These are phyloP conservation scores for Apistogramma diplotaenia DNA, from an alignment of 2,113 vertebrate genomes.

Conservation along the genomic window DNA sequence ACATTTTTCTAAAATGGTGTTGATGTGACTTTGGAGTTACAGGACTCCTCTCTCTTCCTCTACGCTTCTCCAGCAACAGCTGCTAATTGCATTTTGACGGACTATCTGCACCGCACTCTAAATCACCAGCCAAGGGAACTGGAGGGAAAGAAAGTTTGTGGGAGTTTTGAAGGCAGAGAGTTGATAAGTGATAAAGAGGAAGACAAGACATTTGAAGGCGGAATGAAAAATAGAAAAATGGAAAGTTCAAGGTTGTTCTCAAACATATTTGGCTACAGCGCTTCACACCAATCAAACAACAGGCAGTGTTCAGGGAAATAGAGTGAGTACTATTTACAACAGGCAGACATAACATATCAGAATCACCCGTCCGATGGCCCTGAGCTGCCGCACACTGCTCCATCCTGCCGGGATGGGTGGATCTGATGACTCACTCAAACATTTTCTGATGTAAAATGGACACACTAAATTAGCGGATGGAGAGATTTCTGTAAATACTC, in stretches of 20 bases:
- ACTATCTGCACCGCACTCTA: slow-evolving; percentile 57
- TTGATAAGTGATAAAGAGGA: slow-evolving; percentile 25
- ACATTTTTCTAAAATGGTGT: background rate
- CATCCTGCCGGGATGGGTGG: slow-evolving; percentile 18
- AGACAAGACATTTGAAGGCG: background rate
- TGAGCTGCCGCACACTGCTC: background rate
- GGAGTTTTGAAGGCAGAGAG: slow-evolving; percentile 28
- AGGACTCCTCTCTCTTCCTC: slow-evolving; percentile 28
- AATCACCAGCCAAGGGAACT: slow-evolving; percentile 48
- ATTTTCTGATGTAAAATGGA: slow-evolving; percentile 8
- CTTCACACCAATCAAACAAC: background rate
- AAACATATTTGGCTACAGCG: background rate
- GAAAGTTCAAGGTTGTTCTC: background rate
- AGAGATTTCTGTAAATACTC: slow-evolving; percentile 23
- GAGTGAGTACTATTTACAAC: background rate
- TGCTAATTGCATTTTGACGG: slow-evolving; percentile 73
- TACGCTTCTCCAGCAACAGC: slow-evolving; percentile 35
- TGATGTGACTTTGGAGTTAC: slow-evolving; percentile 54
- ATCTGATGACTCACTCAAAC: slow-evolving; percentile 12
- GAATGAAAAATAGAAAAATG: background rate
- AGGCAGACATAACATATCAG: background rate
- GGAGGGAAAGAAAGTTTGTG: slow-evolving; percentile 30
- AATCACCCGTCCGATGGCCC: background rate
- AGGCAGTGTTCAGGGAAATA: background rate
- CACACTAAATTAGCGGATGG: slow-evolving; percentile 8